A percentile compares a stretch with the other conserved stretches of the same genome.
Evolutionary conservation across 2,888 invertebrate species (phyloP).

Genomic region (Sepiola atlantica): DNA sequence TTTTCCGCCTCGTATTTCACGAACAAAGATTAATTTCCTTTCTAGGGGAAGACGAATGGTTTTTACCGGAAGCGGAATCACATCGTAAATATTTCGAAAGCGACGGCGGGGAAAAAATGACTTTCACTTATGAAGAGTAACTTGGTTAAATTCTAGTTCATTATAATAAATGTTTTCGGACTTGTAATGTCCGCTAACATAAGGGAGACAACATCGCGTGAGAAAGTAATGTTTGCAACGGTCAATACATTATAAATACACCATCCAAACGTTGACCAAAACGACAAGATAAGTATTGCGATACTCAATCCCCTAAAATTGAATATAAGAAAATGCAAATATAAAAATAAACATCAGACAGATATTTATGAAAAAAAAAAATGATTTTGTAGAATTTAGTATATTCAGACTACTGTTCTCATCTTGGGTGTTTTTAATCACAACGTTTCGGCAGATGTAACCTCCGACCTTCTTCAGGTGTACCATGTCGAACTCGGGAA

Average conservation of each 20-base stretch:
- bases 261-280: background rate
- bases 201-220: background rate
- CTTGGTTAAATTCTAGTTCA: background rate
- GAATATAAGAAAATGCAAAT: too few relatives aligned
- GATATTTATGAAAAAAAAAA: too few relatives aligned
- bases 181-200: background rate
- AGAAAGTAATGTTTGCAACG: background rate
- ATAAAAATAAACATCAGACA: too few relatives aligned
- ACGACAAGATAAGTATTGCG: too few relatives aligned
- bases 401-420: too few relatives aligned
- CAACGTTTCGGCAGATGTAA: too few relatives aligned
- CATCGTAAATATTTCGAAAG: background rate
- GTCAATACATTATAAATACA: background rate
- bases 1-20: background rate
- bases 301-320: too few relatives aligned
- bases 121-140: background rate
- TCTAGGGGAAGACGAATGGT: background rate
- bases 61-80: background rate
- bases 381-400: too few relatives aligned
- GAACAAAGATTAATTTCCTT: background rate
- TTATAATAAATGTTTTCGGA: background rate
- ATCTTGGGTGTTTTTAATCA: too few relatives aligned
- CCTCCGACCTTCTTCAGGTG: too few relatives aligned
- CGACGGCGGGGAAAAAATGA: background rate
- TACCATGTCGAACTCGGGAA: too few relatives aligned